phyloP scores from a whole-genome alignment of 2,888 invertebrate species.

The Epirrhoe tristata region DNA sequence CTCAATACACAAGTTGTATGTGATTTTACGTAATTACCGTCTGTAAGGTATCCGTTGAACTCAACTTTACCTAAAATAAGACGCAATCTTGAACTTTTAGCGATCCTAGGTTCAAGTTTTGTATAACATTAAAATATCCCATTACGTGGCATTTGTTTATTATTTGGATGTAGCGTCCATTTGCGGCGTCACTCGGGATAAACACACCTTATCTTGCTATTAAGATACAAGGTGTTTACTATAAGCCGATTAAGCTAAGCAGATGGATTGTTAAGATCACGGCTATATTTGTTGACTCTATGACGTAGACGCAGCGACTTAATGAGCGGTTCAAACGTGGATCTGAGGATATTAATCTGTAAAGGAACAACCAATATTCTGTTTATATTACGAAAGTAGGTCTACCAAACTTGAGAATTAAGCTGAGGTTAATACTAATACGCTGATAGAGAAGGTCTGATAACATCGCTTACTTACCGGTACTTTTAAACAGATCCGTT shows the following conservation, averaged over 20 bases:
- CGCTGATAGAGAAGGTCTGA: neutral
- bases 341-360: neutral
- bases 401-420: no score
- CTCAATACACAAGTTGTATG: neutral
- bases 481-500: neutral
- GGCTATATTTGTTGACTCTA: slow-evolving; percentile 49
- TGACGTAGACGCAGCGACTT: slow-evolving; percentile 21
- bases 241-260: slow-evolving; percentile 48
- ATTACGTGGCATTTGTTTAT: slow-evolving; percentile 25
- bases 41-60: neutral
- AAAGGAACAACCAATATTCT: neutral
- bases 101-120: neutral
- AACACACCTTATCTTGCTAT: slow-evolving; percentile 28
- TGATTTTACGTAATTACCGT: neutral
- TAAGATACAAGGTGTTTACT: slow-evolving; percentile 28
- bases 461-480: neutral
- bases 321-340: neutral
- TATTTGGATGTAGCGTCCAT: neutral
- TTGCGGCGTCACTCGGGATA: slow-evolving; percentile 18
- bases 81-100: neutral
- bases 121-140: neutral
- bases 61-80: neutral
- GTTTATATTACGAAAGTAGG: no score
- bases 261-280: slow-evolving; percentile 58
- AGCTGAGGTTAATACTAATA: no score